Evolutionary conservation across 1,140 invertebrate species (phyloP).

Genomic region (Drosophila insularis): DNA sequence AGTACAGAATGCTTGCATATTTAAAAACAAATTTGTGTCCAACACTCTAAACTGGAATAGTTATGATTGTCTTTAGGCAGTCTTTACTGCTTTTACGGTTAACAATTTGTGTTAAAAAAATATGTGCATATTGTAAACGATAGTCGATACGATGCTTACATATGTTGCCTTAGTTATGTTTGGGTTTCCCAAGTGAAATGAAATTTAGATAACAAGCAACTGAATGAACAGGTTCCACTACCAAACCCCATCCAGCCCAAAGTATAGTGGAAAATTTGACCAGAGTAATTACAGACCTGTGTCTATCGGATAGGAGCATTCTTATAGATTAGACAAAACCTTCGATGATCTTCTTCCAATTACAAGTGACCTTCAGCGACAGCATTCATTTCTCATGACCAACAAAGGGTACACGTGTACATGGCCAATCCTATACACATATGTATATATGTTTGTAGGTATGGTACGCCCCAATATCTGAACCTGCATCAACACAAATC

Average conservation of each 20-base stretch:
- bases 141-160: neutral
- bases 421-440: slow-evolving; percentile 13
- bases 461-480: slow-evolving; percentile 31
- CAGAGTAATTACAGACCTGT: neutral
- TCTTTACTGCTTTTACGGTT: neutral
- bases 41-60: too few species aligned
- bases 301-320: neutral
- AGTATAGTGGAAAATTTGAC: too few species aligned
- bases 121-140: neutral
- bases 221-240: neutral
- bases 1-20: too few species aligned
- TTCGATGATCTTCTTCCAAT: slow-evolving; percentile 32
- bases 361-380: slow-evolving; percentile 36
- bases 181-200: neutral
- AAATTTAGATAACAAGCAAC: neutral
- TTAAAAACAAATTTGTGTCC: too few species aligned
- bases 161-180: neutral
- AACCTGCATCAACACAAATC: slow-evolving; percentile 21
- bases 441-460: neutral
- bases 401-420: slow-evolving; percentile 12
- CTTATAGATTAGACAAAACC: slow-evolving; percentile 9
- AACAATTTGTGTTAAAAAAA: neutral
- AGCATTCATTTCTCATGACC: slow-evolving; percentile 21
- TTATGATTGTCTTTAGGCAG: neutral
- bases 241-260: neutral